Percentiles rank a stretch among this genome's conserved stretches.
phyloP scores from a whole-genome alignment of 2,113 vertebrate species.

The Diadophis punctatus region DNA sequence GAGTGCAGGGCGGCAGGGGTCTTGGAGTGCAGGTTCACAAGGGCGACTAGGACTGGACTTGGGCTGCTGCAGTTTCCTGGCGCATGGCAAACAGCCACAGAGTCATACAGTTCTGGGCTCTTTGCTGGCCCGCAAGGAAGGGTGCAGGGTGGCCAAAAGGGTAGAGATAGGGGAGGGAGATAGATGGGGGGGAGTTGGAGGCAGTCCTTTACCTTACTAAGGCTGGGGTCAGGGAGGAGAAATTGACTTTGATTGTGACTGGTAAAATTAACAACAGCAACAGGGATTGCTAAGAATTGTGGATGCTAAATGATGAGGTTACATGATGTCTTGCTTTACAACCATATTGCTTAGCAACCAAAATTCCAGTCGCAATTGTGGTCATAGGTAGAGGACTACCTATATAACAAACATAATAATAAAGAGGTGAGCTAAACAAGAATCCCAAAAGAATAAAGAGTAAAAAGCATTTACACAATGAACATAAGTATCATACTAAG shows the following conservation, averaged over 20 bases:
- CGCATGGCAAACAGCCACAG: background rate
- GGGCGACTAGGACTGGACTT: background rate
- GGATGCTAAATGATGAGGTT: background rate
- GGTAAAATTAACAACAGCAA: background rate
- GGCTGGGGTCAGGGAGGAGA: background rate
- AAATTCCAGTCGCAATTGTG: background rate
- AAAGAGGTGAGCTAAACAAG: background rate
- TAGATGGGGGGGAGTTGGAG: background rate
- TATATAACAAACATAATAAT: background rate
- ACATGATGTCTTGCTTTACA: background rate
- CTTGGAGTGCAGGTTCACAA: background rate
- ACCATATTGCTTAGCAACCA: background rate
- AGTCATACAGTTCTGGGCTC: background rate
- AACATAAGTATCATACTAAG: background rate
- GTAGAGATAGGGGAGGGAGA: too few species aligned
- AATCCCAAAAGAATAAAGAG: background rate
- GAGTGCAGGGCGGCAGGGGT: background rate
- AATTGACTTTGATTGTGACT: background rate
- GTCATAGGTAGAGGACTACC: background rate
- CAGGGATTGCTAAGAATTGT: background rate
- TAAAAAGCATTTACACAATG: background rate
- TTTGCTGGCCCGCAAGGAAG: background rate
- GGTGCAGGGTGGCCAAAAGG: background rate
- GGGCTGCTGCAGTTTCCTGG: background rate
- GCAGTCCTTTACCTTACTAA: background rate